Base-by-base conservation (phyloP, 2,888 invertebrate species). In the Leptinotarsa haldemani region DNA sequence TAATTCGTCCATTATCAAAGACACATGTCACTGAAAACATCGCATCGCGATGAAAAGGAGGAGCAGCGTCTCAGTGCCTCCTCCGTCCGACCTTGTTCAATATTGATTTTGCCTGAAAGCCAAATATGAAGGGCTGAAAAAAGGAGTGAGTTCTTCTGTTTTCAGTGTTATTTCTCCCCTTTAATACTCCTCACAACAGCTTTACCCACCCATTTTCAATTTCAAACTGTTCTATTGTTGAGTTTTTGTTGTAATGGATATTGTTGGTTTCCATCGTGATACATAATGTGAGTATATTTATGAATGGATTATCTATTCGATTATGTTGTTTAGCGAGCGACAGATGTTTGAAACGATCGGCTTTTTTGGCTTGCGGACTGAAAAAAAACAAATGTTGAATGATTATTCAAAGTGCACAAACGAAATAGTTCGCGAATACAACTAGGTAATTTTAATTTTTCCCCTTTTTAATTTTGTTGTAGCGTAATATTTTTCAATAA, bases 71-170 rank as follows among this genome's bases (percentile, higher is more conserved):
- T 70, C 50, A 58, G 30, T 73, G 48, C 64, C 69, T 78, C 74
- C 77, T 73, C 77, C 74, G 76, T 73, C 80, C 81, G 83, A 82
- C 84, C 84, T 84, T 84, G 84, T 83, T 83, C 75, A 74, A 81
- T 83, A 83, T 84, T 84, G 84, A 84, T 84, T 84, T 83, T 84
- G 73, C 82, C 78, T 78, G 78, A 77, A 75, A 81, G 80, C 73
- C 78, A 76, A 78, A 76, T 78, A 78, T 78, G 78, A 78, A 73
- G 76, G 78, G 79, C 80, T 83, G 81, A 83, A 83, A 30, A n/a
- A 81, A 72, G 75, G 76, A 76, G 74, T 74, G 71, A 73, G 71
- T 69, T 69, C 73, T 75, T 73, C 77, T 71, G 74, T 78, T 76
- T 77, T 76, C 78, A 78, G 78, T 78, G 78, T 78, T 76, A 75